A percentile compares a stretch with the other conserved stretches of the same genome.
These are phyloP conservation scores for Mactromeris polynyma DNA, from an alignment of 2,888 invertebrate genomes.

Conservation along the genomic window DNA sequence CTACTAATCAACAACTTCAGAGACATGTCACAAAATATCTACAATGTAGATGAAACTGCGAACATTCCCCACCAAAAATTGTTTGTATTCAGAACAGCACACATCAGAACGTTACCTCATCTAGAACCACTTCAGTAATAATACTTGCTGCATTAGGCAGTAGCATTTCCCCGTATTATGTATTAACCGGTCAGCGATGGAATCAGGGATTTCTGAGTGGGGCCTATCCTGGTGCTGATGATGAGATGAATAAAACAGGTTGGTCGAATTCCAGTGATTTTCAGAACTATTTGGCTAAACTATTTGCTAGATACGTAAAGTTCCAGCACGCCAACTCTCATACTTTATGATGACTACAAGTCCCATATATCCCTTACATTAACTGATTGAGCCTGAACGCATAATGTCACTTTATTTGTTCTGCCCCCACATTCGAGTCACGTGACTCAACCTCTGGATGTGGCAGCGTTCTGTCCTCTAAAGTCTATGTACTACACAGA, in stretches of 20 bases:
- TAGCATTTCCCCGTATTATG: conserved; percentile 56
- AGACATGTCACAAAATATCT: conserved; percentile 51
- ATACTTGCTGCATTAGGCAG: conserved; percentile 61
- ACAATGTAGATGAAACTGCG: conserved; percentile 61
- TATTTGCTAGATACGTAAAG: conserved; percentile 51
- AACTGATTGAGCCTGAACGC: conserved; percentile 52
- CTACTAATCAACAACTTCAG: conserved; percentile 13
- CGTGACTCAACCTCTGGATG: conserved; percentile 56
- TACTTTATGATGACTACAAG: conserved; percentile 60
- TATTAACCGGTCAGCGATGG: conserved; percentile 63
- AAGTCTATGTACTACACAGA: conserved; percentile 42
- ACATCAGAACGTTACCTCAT: conserved; percentile 30
- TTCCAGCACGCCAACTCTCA: conserved; percentile 23
- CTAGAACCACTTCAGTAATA: conserved; percentile 48
- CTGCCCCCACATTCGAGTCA: conserved; percentile 43
- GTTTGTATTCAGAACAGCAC: conserved; percentile 42
- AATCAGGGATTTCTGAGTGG: conserved; percentile 46
- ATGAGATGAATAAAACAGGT: conserved; percentile 54
- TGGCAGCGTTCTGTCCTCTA: conserved; percentile 51
- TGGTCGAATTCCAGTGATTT: conserved; percentile 59
- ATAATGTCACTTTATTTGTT: conserved; percentile 51
- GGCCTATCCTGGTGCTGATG: conserved; percentile 49
- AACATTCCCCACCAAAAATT: conserved; percentile 60
- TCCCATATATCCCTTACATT: conserved; percentile 49
- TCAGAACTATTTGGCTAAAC: conserved; percentile 49